phyloP scores from a whole-genome alignment of 2,888 invertebrate genomes.

The Andrena haemorrhoa region DNA sequence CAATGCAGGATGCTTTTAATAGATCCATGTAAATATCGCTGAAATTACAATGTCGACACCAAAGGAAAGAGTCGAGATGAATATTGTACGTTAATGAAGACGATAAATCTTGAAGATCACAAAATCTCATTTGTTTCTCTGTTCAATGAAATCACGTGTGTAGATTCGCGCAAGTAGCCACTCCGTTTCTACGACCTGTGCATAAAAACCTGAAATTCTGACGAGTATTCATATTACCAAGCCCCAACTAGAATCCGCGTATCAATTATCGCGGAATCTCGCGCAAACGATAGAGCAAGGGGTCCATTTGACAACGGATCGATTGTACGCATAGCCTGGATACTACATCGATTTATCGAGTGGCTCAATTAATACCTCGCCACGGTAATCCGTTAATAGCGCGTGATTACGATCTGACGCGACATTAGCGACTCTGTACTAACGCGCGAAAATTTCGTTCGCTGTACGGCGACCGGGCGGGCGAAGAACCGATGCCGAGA shows the following conservation, averaged over 20 bases:
- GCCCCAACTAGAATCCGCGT: constrained; percentile 6
- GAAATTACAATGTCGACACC: background rate
- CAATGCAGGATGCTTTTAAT: background rate
- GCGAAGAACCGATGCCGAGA: background rate
- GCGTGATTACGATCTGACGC: constrained; percentile 38
- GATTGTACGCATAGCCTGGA: constrained; percentile 32
- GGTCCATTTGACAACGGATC: constrained; percentile 15
- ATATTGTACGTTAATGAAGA: no score
- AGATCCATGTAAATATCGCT: background rate
- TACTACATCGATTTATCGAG: constrained; percentile 51
- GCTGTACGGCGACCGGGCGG: background rate
- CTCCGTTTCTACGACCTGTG: background rate
- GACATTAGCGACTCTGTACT: constrained; percentile 21
- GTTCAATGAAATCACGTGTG: background rate
- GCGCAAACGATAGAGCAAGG: constrained; percentile 23
- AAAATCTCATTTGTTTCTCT: background rate
- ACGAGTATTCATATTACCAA: background rate
- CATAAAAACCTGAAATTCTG: background rate
- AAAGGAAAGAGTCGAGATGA: background rate
- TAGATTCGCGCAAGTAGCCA: background rate
- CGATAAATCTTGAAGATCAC: background rate
- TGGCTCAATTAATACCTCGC: constrained; percentile 34
- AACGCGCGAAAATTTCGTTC: constrained; percentile 10
- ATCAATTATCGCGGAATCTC: constrained; percentile 5
- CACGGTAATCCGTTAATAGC: constrained; percentile 50